Conservation (phyloP, 2,113 vertebrate species). For the Regulus satrapa region DNA sequence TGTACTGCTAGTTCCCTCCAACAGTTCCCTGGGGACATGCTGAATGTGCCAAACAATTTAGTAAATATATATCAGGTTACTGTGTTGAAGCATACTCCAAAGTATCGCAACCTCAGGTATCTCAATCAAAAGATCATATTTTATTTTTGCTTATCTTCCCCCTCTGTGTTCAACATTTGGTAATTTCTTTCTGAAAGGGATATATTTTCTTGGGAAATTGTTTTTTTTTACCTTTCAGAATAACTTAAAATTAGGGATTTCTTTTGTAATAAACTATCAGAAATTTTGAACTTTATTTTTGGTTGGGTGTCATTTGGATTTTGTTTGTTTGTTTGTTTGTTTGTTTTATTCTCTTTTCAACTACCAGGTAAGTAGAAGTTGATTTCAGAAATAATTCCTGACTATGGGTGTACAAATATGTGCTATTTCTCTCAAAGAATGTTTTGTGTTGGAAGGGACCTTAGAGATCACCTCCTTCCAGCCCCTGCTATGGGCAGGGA, state of each 20-base stretch:
- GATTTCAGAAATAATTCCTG: background rate
- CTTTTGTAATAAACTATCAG: background rate
- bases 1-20: conserved; percentile 52
- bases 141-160: conserved; percentile 28
- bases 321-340: background rate
- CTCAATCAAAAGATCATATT: conserved; percentile 61
- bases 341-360: background rate
- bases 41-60: conserved; percentile 75
- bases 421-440: background rate
- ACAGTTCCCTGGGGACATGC: conserved; percentile 61
- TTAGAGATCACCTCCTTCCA: background rate
- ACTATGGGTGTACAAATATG: too few relatives aligned
- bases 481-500: background rate
- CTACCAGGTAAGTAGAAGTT: background rate
- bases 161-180: background rate
- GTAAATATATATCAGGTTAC: conserved; percentile 77
- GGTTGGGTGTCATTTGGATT: too few relatives aligned
- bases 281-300: background rate
- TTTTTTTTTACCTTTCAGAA: background rate
- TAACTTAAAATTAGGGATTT: background rate
- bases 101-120: conserved; percentile 44
- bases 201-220: background rate
- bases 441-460: background rate
- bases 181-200: background rate
- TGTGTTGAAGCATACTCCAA: conserved; percentile 58